Conservation (phyloP, 2,113 vertebrate species). For the Ascaphus truei region DNA sequence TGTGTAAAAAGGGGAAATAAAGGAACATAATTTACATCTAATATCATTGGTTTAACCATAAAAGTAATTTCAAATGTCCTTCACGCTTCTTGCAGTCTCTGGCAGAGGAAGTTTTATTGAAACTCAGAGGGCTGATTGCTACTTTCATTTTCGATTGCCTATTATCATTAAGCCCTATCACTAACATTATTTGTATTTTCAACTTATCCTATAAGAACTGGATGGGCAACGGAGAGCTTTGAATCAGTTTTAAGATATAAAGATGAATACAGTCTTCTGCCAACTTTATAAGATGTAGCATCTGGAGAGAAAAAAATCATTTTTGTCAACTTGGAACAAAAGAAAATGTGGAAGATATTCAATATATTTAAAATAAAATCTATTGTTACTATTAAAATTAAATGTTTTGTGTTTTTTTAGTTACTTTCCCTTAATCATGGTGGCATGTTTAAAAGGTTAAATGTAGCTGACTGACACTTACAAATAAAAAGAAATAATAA, state of each 20-base stretch:
- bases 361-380: too few relatives aligned
- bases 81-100: background rate
- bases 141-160: background rate
- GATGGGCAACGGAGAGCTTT: background rate
- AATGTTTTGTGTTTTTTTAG: too few relatives aligned
- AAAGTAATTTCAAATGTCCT: slow-evolving; percentile 6
- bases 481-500: too few relatives aligned
- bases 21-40: background rate
- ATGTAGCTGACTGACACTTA: too few relatives aligned
- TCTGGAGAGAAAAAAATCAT: too few relatives aligned
- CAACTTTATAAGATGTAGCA: background rate
- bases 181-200: background rate
- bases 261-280: background rate
- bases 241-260: background rate
- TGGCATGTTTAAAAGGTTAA: too few relatives aligned
- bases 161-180: background rate
- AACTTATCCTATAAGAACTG: background rate
- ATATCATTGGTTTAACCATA: background rate
- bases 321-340: too few relatives aligned
- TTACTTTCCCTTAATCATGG: too few relatives aligned
- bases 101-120: background rate
- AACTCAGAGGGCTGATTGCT: background rate
- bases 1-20: background rate
- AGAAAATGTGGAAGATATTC: too few relatives aligned
- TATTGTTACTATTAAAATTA: too few relatives aligned